Conservation (phyloP, 2,797 vertebrate species). For the Furcifer pardalis region DNA sequence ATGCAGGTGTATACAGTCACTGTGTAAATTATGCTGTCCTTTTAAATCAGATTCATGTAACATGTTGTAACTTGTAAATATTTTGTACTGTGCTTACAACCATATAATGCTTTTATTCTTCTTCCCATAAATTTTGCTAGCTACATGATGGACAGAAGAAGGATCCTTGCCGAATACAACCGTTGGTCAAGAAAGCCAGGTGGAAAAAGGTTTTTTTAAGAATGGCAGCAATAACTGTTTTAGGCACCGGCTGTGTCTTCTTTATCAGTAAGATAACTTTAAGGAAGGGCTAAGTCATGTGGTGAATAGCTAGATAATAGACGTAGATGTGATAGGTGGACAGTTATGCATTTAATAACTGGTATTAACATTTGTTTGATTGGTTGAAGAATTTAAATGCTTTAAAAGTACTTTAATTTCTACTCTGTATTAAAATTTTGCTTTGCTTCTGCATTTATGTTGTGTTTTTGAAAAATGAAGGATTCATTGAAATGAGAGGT, state of each 20-base stretch:
- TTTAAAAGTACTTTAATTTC: background rate
- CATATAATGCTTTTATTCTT: slow-evolving; percentile 9
- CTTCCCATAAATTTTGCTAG: slow-evolving; percentile 51
- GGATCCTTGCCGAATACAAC: slow-evolving; percentile 74
- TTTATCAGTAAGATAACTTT: slow-evolving; percentile 70
- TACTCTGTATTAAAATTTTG: background rate
- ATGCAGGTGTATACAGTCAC: no score
- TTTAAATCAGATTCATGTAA: background rate
- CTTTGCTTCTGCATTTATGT: no score
- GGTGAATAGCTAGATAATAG: background rate
- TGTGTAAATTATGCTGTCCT: background rate
- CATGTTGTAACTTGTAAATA: background rate
- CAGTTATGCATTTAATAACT: background rate
- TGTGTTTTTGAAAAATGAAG: no score
- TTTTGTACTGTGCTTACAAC: background rate
- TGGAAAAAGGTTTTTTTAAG: slow-evolving; percentile 70
- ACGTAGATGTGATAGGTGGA: no score
- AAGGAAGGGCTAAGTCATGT: slow-evolving; percentile 35
- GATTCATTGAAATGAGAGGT: no score
- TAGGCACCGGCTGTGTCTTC: slow-evolving; percentile 80
- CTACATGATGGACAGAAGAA: slow-evolving; percentile 77
- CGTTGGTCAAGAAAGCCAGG: slow-evolving; percentile 58
- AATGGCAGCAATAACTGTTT: slow-evolving; percentile 69
- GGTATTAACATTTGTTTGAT: background rate
- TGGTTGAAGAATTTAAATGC: background rate